These are phyloP conservation scores for Hirtodrosophila cameraria DNA, from an alignment of 2,888 invertebrate genomes.

Conservation along the genomic window DNA sequence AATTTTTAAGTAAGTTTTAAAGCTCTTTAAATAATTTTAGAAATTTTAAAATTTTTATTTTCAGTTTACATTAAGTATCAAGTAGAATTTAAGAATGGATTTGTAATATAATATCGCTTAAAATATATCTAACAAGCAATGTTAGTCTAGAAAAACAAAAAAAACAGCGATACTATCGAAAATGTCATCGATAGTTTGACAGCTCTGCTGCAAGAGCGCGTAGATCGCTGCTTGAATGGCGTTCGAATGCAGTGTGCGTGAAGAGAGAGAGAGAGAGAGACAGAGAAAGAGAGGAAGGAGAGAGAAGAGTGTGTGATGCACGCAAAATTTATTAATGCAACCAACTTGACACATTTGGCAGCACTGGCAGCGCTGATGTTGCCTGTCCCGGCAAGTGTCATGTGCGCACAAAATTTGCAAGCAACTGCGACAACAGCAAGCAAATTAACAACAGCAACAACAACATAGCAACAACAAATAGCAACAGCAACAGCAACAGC, in stretches of 20 bases:
- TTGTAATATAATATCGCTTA: no score
- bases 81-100: no score
- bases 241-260: neutral
- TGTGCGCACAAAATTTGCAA: slow-evolving; percentile 77
- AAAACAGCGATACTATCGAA: no score
- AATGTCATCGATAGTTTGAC: no score
- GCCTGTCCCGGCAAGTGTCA: slow-evolving; percentile 72
- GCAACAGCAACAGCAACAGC: slow-evolving; percentile 13
- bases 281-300: neutral
- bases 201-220: no score
- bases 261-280: neutral
- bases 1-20: no score
- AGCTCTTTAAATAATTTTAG: no score
- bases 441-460: slow-evolving; percentile 53
- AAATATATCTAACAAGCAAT: no score
- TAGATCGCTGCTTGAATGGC: neutral
- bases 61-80: no score
- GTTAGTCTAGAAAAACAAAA: no score
- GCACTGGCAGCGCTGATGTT: slow-evolving; percentile 73
- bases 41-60: no score
- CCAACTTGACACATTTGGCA: slow-evolving; percentile 78
- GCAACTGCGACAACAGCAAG: slow-evolving; percentile 60
- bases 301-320: slow-evolving; percentile 43
- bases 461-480: no score
- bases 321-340: slow-evolving; percentile 74